Evolutionary conservation across 2,888 invertebrate genomes (phyloP).

Genomic region (Xylota segnis): DNA sequence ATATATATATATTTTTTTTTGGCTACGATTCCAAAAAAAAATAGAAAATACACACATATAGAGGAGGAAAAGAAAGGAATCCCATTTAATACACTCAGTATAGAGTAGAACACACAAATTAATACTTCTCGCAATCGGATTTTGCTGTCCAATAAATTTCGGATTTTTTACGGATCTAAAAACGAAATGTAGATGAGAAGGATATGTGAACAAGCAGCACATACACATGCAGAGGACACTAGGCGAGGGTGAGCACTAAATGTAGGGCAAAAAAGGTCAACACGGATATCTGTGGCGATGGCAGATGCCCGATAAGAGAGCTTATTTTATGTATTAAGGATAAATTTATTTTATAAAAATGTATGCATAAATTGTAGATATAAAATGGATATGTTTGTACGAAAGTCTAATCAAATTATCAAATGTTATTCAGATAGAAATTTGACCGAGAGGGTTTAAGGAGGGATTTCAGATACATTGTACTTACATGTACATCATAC

Average conservation of each 20-base stretch:
- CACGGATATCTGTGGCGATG: slow-evolving; percentile 41
- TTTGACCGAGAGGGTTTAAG: background rate
- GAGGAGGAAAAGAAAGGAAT: slow-evolving; percentile 32
- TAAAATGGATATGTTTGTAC: background rate
- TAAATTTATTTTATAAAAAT: slow-evolving; percentile 8
- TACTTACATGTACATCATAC: too few relatives aligned
- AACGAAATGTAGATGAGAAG: slow-evolving; percentile 65
- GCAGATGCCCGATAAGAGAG: slow-evolving; percentile 56
- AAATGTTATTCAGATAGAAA: background rate
- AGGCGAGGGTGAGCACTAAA: slow-evolving; percentile 39
- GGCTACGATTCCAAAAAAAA: slow-evolving; percentile 40
- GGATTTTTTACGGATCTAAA: slow-evolving; percentile 75
- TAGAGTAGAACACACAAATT: slow-evolving; percentile 66
- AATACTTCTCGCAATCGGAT: slow-evolving; percentile 73
- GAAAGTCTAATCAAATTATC: background rate
- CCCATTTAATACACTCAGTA: slow-evolving; percentile 41
- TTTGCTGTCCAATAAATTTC: slow-evolving; percentile 75
- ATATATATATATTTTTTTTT: slow-evolving; percentile 31
- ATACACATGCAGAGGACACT: background rate
- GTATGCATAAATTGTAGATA: slow-evolving; percentile 4
- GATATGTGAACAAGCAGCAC: slow-evolving; percentile 28
- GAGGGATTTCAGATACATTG: too few relatives aligned
- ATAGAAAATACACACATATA: slow-evolving; percentile 21
- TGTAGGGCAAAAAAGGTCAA: slow-evolving; percentile 64
- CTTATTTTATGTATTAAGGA: slow-evolving; percentile 29